Evolutionary conservation across 2,797 vertebrate species (phyloP).

Genomic region (Alauda arvensis): DNA sequence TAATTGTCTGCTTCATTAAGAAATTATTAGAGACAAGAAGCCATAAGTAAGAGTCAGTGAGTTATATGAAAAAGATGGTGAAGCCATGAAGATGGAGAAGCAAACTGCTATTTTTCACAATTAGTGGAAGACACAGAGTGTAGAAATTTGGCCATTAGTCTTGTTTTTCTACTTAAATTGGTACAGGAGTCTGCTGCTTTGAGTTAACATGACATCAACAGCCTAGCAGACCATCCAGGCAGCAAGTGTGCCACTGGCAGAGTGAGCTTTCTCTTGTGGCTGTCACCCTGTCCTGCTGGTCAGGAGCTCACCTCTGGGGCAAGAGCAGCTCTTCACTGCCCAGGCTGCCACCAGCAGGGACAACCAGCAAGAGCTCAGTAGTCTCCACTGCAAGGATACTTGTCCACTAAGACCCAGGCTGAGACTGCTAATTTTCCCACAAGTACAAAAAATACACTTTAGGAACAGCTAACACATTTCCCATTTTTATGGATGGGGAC

Average conservation of each 20-base stretch:
- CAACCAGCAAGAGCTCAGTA: neutral
- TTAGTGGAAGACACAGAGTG: neutral
- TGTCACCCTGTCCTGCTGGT: rapidly evolving
- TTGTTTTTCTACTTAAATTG: neutral
- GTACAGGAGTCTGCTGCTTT: neutral
- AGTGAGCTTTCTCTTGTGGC: rapidly evolving
- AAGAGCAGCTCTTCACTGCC: neutral
- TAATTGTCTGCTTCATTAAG: neutral
- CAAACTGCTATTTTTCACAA: neutral
- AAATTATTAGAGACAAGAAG: constrained; percentile 2
- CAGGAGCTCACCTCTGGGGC: neutral
- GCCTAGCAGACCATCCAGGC: neutral
- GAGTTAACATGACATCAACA: neutral
- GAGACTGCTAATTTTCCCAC: neutral
- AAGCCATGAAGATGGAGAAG: neutral
- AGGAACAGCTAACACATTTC: neutral
- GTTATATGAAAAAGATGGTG: neutral
- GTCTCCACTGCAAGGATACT: neutral
- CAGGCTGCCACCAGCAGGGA: neutral
- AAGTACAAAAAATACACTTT: neutral
- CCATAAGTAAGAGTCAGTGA: neutral
- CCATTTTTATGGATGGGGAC: neutral
- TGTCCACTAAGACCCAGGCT: neutral
- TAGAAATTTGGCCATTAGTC: neutral
- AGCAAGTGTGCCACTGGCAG: neutral